Evolutionary conservation across 2,888 invertebrate genomes (phyloP), one percentile per base, ranked within the genome.

Genomic region (Listrodromus nycthemerus): DNA sequence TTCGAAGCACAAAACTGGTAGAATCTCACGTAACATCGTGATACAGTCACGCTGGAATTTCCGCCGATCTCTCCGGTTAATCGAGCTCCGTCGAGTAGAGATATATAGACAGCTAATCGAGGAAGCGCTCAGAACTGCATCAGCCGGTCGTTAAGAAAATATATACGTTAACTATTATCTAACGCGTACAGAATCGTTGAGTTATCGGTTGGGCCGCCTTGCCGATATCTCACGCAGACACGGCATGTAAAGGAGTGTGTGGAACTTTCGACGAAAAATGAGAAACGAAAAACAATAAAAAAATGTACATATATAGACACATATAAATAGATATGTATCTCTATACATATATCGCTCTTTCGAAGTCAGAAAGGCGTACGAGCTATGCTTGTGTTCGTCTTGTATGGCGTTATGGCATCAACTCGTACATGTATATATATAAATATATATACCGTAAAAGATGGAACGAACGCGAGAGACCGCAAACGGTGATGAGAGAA

Each of bases 401-500:
- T 2, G 10, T 37, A 10, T 10, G 37, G 37, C 37, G 8, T 37
- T 37, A 5, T 10, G 37, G 10, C 37, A 10, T 37, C 37, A 37
- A 37, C 1, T 5, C 55, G 5, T 21, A 21, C 10, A 30, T 61
- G 0, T 52, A 52, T 19, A 33, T 50, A 50, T 19, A 19, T 45
- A 45, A 16, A 45, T 10, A 45, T 10, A 45, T 45, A 52, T 52
- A 7, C 19, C 6, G 61, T 30, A 61, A 52, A 45, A 16, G 24
- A 69, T 19, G 55, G 58, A 63, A 66, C 13, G 70, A 82, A 65
- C 45, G 69, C 52, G 50, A 19, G 52, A 81, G 66, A 84, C 83
- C 83, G 75, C 83, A 84, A 84, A 85, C 80, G 70, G 77, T 80
- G 83, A 85, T 84, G 85, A 84, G 83, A 74, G 77, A 71, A 75